Evolutionary conservation across 2,113 vertebrate species (phyloP).

Genomic region (Callocephalon fimbriatum): DNA sequence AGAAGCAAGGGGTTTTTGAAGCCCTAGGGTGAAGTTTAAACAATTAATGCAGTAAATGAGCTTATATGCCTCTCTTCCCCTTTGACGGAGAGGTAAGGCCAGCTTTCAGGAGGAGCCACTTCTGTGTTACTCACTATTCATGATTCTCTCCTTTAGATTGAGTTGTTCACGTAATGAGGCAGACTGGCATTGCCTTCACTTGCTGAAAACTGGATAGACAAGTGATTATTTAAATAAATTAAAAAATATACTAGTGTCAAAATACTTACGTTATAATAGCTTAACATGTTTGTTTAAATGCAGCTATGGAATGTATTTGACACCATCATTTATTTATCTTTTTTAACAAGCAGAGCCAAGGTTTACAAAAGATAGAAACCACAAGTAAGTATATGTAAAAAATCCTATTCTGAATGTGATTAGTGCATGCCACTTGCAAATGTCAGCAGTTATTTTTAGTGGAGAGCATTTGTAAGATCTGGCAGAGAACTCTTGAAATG

Average conservation of each 20-base stretch:
- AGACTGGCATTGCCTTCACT: background rate
- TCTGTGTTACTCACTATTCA: background rate
- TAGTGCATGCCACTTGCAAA: constrained; percentile 35
- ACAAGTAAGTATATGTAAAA: background rate
- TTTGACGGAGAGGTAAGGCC: background rate
- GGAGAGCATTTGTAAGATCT: constrained; percentile 48
- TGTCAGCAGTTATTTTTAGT: constrained; percentile 58
- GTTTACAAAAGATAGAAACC: background rate
- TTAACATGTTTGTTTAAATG: background rate
- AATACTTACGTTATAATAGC: background rate
- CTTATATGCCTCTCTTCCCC: background rate
- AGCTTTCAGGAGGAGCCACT: background rate
- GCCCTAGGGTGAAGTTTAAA: background rate
- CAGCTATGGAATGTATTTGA: background rate
- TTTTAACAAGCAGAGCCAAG: background rate
- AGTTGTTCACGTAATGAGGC: background rate
- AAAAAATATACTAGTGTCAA: background rate
- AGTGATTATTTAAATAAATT: background rate
- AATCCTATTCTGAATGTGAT: constrained; percentile 10
- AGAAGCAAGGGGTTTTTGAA: background rate
- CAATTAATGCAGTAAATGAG: background rate
- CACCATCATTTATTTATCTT: background rate
- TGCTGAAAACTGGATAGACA: background rate
- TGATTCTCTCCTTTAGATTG: background rate
- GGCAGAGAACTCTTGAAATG: constrained; percentile 38